A percentile compares a stretch with the other conserved stretches of the same genome.
Evolutionary conservation across 2,113 vertebrate species (phyloP).

Genomic region (Gambusia affinis): DNA sequence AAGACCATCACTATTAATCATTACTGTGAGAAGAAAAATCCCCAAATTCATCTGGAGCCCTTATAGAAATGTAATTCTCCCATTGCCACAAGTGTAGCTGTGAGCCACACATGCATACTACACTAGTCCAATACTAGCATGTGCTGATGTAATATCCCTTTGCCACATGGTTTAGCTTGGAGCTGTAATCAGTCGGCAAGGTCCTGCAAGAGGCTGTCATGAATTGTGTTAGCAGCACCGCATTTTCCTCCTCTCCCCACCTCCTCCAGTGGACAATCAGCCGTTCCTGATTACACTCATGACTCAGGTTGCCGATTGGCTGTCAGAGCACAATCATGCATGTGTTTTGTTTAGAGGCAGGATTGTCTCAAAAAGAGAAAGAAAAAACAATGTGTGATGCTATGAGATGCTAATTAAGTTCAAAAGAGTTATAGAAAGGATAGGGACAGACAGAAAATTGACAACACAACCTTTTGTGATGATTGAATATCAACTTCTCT

Average conservation of each 20-base stretch:
- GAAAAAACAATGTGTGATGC: not conserved
- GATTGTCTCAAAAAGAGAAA: slow-evolving; percentile 11
- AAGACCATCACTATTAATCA: slow-evolving; percentile 71
- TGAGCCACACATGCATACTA: slow-evolving; percentile 50
- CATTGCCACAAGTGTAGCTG: slow-evolving; percentile 45
- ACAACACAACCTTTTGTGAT: not conserved
- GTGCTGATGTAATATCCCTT: slow-evolving; percentile 76
- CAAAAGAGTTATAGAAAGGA: not conserved
- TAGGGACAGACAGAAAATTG: not conserved
- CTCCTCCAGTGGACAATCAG: slow-evolving; percentile 67
- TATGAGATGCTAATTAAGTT: slow-evolving; percentile 31
- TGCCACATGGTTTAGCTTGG: slow-evolving; percentile 68
- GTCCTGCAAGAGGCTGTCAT: slow-evolving; percentile 56
- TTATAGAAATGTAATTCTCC: slow-evolving; percentile 68
- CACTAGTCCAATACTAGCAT: slow-evolving; percentile 39
- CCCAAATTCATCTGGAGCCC: slow-evolving; percentile 57
- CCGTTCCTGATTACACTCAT: slow-evolving; percentile 69
- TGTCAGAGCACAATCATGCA: slow-evolving; percentile 46
- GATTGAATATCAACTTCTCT: not conserved
- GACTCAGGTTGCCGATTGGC: slow-evolving; percentile 55
- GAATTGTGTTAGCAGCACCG: slow-evolving; percentile 50
- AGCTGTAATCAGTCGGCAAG: slow-evolving; percentile 74
- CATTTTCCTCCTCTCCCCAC: slow-evolving; percentile 10
- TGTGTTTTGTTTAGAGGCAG: slow-evolving; percentile 20
- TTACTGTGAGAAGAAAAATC: slow-evolving; percentile 41